Evolutionary conservation across 2,888 invertebrate genomes (phyloP).

Genomic region (Sacculina carcini): DNA sequence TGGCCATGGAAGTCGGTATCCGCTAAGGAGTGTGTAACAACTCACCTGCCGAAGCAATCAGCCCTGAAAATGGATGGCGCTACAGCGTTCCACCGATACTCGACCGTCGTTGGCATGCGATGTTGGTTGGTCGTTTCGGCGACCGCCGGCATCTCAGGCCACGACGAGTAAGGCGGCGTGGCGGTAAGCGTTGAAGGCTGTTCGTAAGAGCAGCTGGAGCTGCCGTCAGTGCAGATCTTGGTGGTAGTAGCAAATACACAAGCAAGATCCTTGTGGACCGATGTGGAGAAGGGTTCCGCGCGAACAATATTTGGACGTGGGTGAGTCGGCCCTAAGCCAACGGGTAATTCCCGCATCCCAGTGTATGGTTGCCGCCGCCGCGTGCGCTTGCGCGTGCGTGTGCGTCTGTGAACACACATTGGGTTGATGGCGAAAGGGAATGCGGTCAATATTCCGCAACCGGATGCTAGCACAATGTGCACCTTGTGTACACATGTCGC

Average conservation of each 20-base stretch:
- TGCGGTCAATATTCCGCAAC: constrained; percentile 32
- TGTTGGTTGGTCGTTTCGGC: too few species aligned
- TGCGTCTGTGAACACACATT: background rate
- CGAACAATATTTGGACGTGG: constrained; percentile 9
- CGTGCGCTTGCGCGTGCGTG: too few species aligned
- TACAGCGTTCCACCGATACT: constrained; percentile 29
- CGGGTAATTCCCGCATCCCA: constrained; percentile 13
- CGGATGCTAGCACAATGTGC: constrained; percentile 24
- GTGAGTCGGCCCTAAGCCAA: constrained; percentile 8
- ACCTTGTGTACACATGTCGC: constrained; percentile 27
- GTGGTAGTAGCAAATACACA: constrained; percentile 44
- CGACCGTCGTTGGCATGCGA: constrained; percentile 15
- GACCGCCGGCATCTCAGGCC: constrained; percentile 24
- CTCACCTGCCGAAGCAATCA: constrained; percentile 36
- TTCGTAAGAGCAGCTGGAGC: constrained; percentile 28
- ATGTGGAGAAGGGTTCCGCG: constrained; percentile 16
- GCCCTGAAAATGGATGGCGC: constrained; percentile 39
- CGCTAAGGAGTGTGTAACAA: constrained; percentile 33
- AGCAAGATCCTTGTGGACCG: constrained; percentile 28
- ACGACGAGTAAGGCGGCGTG: constrained; percentile 33
- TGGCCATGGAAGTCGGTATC: constrained; percentile 48
- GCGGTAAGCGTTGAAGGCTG: constrained; percentile 32
- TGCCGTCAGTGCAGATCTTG: constrained; percentile 30
- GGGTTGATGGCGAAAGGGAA: constrained; percentile 22
- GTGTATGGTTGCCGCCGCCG: too few species aligned